Evolutionary conservation across 2,888 invertebrate genomes (phyloP), one percentile per base, ranked within the genome.

Genomic region (Ctena decussata): DNA sequence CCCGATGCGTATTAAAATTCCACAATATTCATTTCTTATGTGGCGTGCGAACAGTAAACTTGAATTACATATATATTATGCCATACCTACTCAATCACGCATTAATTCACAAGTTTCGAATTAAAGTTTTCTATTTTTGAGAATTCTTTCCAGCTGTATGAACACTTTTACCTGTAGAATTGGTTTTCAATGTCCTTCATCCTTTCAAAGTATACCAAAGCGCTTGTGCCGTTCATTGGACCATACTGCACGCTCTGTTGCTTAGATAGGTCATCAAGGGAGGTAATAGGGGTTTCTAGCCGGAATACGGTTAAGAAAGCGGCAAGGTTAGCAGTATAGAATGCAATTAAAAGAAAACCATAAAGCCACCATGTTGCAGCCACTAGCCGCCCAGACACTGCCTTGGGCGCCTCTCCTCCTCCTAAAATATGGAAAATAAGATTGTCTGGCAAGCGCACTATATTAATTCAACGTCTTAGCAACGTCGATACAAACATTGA

Each of bases 351-450:
- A 95, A 99, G 99, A 96, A 99, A 99, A 0, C 99, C 99, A 96
- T 99, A 99, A 35, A 99, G 96, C 99, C 99, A 99, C 99, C 99
- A 99, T 0, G 99, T 99, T 0, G 99, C 99, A 0, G 99, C 99
- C 0, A 99, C 97, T 18, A 99, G 96, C 74, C 99, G 97, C 0
- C 99, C 99, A 0, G 99, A 99, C 0, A 99, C 96, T 96, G 99
- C 99, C 96, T 99, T 98, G 0, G 95, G 95, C 3, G 95, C 94
- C 76, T 95, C 95, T 0, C 95, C 95, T 21, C 95, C 95, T 74
- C 95, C 95, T 95, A 27, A 11, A 60, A 41, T 11, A 11, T 41
- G 15, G 41, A 11, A 41, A 41, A 41, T n/a, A n/a, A n/a, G n/a
- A n/a, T n/a, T n/a, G n/a, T n/a, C n/a, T n/a, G n/a, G n/a, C n/a